A percentile compares a stretch with the other conserved stretches of the same genome.
These are phyloP conservation scores for Hirtodrosophila duncani DNA, from an alignment of 2,888 invertebrate genomes.

Conservation along the genomic window DNA sequence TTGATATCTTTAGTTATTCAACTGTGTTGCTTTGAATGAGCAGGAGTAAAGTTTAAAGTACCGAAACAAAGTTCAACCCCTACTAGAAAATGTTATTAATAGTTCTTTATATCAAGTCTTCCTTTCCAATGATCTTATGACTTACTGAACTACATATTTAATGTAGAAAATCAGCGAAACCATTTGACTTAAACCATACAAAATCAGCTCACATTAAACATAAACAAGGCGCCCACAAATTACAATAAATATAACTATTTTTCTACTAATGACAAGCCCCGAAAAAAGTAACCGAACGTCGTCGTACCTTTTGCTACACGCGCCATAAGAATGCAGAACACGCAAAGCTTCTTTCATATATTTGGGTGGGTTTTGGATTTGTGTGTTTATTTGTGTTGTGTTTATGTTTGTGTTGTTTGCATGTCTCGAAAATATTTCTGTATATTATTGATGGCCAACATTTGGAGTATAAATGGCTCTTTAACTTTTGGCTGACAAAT, in stretches of 20 bases:
- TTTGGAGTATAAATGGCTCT: slow-evolving; percentile 47
- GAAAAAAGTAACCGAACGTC: slow-evolving; percentile 7
- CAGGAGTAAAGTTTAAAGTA: too few relatives aligned
- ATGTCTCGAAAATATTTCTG: slow-evolving; percentile 54
- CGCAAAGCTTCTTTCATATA: slow-evolving; percentile 40
- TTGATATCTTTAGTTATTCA: too few relatives aligned
- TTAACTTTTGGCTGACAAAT: slow-evolving; percentile 50
- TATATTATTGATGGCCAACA: slow-evolving; percentile 61
- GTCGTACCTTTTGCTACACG: too few relatives aligned
- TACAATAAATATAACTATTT: slow-evolving; percentile 63
- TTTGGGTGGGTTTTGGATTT: slow-evolving; percentile 19
- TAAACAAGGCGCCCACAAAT: slow-evolving; percentile 50
- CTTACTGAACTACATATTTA: too few relatives aligned
- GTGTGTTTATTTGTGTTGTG: slow-evolving; percentile 14
- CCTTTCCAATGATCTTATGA: too few relatives aligned
- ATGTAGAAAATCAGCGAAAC: too few relatives aligned
- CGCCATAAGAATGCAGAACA: slow-evolving; percentile 47
- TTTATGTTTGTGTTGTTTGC: slow-evolving; percentile 49
- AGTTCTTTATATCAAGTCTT: too few relatives aligned
- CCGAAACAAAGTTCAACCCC: too few relatives aligned
- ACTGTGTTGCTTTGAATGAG: too few relatives aligned
- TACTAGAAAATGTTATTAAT: too few relatives aligned
- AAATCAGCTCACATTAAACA: too few relatives aligned
- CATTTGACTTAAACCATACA: too few relatives aligned
- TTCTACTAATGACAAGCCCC: slow-evolving; percentile 55